Percentiles rank a stretch among this genome's conserved stretches.
Evolutionary conservation across 2,888 invertebrate species (phyloP).

Genomic region (Lasioglossum calceatum): DNA sequence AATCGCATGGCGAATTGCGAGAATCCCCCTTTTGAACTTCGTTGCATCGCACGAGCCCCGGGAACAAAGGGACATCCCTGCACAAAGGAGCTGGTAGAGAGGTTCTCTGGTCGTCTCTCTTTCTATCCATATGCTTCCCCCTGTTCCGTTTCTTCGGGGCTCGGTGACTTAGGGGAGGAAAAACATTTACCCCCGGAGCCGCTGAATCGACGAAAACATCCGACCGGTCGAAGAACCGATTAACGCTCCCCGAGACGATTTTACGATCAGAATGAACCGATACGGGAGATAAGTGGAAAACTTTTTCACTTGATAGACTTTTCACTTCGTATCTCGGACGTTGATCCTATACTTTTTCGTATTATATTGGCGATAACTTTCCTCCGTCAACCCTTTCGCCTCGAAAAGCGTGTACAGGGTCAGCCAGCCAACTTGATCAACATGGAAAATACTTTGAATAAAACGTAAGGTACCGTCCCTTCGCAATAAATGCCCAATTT

Average conservation of each 20-base stretch:
- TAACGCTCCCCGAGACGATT: constrained; percentile 17
- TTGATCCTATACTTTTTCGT: not conserved
- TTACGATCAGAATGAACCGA: not conserved
- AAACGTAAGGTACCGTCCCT: no score
- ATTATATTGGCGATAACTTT: not conserved
- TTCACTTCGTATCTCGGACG: not conserved
- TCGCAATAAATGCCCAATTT: no score
- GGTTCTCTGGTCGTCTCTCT: not conserved
- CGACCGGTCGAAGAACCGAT: constrained; percentile 35
- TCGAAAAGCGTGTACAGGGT: not conserved
- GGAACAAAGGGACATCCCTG: constrained; percentile 56
- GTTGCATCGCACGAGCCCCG: constrained; percentile 49
- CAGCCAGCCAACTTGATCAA: no score
- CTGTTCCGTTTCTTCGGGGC: not conserved
- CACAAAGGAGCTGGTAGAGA: constrained; percentile 45
- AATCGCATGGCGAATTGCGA: constrained; percentile 46
- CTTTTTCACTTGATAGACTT: not conserved
- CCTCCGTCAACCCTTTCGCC: not conserved
- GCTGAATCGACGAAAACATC: constrained; percentile 35
- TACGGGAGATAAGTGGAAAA: not conserved
- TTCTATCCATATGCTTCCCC: constrained; percentile 6
- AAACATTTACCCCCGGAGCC: constrained; percentile 47
- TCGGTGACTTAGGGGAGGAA: constrained; percentile 24
- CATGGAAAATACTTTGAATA: no score
- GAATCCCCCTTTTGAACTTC: constrained; percentile 59